A percentile compares a stretch with the other conserved stretches of the same genome.
Conservation (phyloP, 2,797 vertebrate species). For the Karalla daura region DNA sequence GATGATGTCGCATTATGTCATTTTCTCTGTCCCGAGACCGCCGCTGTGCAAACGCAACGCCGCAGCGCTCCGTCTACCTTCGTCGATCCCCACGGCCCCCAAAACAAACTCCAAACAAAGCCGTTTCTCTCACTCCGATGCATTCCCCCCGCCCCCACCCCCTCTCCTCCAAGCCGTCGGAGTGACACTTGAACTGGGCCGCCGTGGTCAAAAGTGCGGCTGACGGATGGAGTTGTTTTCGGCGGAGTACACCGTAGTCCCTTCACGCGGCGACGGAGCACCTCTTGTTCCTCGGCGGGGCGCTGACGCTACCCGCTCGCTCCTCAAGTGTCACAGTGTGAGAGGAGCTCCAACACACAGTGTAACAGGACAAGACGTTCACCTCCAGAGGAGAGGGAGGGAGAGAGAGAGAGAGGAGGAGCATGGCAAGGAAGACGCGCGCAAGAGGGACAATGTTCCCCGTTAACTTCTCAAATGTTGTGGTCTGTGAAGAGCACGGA, state of each 20-base stretch:
- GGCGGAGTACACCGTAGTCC: constrained; percentile 46
- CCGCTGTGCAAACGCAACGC: not conserved
- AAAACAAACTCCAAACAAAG: constrained; percentile 20
- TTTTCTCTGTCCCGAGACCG: not conserved
- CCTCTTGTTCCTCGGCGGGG: constrained; percentile 62
- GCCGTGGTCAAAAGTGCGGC: constrained; percentile 27
- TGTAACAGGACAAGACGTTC: constrained; percentile 73
- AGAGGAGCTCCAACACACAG: constrained; percentile 55
- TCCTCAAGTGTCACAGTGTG: constrained; percentile 56
- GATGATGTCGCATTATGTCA: not conserved
- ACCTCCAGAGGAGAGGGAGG: constrained; percentile 24
- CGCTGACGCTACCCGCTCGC: constrained; percentile 56
- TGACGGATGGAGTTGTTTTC: constrained; percentile 54
- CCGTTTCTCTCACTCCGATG: constrained; percentile 10
- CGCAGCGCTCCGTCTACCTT: not conserved
- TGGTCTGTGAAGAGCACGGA: constrained; percentile 36
- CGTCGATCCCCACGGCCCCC: not conserved
- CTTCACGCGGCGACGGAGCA: constrained; percentile 53
- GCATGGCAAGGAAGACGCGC: not conserved
- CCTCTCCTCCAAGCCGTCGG: constrained; percentile 31
- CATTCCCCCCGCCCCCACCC: constrained; percentile 15
- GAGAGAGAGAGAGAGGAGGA: constrained; percentile 3
- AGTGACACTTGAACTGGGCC: constrained; percentile 48
- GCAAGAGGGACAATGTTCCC: constrained; percentile 28
- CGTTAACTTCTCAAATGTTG: constrained; percentile 58